Percentiles rank a stretch among this genome's conserved stretches.
Evolutionary conservation across 2,888 invertebrate genomes (phyloP).

Genomic region (Dyspetes luteomarginatus): DNA sequence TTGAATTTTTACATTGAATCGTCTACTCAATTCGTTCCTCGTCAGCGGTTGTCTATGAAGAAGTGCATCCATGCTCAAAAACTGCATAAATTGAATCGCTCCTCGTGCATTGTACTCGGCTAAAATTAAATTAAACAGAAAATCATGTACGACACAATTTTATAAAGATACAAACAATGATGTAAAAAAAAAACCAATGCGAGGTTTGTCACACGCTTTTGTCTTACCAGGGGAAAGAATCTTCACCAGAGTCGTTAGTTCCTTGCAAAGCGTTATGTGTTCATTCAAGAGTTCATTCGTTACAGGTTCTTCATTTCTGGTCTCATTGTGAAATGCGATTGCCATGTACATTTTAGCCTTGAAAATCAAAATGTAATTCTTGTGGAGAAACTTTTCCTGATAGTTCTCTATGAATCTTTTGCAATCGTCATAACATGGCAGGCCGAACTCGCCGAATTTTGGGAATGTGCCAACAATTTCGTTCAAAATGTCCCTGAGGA

Average conservation of each 20-base stretch:
- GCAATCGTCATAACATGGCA: neutral
- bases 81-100: neutral
- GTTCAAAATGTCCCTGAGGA: constrained; percentile 84
- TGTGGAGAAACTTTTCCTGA: neutral
- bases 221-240: neutral
- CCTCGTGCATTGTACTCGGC: neutral
- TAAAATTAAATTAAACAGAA: neutral
- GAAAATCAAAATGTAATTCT: neutral
- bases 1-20: neutral
- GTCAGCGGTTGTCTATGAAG: neutral
- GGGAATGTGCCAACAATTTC: neutral
- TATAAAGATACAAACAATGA: neutral
- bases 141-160: neutral
- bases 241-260: neutral
- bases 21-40: neutral
- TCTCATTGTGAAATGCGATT: neutral
- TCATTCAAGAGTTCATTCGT: neutral
- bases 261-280: neutral
- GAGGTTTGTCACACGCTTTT: too few relatives aligned
- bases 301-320: too few relatives aligned
- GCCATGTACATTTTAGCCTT: neutral
- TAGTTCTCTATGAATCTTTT: too few relatives aligned
- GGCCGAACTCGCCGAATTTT: constrained; percentile 82
- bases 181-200: neutral
- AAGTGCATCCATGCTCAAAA: neutral